Evolutionary conservation across 1,140 invertebrate genomes (phyloP).

Genomic region (Diplogasteroides magnus): DNA sequence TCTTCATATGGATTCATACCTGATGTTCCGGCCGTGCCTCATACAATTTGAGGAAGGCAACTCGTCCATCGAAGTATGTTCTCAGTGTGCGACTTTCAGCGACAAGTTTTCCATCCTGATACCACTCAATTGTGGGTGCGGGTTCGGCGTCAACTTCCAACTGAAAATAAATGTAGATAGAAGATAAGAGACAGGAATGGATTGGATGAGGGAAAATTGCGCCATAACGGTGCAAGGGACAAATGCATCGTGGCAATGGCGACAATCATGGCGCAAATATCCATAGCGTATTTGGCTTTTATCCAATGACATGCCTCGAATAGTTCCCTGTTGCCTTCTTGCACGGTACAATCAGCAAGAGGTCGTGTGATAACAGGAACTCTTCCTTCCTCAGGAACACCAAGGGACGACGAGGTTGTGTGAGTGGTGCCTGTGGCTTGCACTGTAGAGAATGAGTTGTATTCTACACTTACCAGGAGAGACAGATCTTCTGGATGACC

Average conservation of each 20-base stretch:
- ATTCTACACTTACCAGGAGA: no score
- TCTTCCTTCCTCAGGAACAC: slow-evolving; percentile 7
- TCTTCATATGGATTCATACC: slow-evolving; percentile 15
- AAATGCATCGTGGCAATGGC: neutral
- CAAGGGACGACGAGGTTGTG: neutral
- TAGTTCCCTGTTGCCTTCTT: slow-evolving; percentile 32
- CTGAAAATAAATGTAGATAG: no score
- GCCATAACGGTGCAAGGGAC: no score
- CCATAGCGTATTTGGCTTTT: no score
- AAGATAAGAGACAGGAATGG: no score
- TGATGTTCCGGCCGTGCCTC: slow-evolving; percentile 39
- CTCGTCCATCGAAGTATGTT: slow-evolving; percentile 50
- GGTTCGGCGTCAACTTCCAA: slow-evolving; percentile 38
- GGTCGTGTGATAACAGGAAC: slow-evolving; percentile 40
- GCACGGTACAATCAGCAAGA: slow-evolving; percentile 39
- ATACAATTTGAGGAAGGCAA: slow-evolving; percentile 48
- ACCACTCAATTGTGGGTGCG: slow-evolving; percentile 40
- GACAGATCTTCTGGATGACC: slow-evolving; percentile 5
- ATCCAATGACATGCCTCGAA: neutral
- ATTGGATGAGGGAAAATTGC: no score
- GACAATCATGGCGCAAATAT: neutral
- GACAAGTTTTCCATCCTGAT: slow-evolving; percentile 38
- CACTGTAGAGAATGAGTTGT: no score
- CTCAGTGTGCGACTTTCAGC: slow-evolving; percentile 37
- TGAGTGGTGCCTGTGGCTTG: no score